phyloP scores from a whole-genome alignment of 2,113 vertebrate genomes.

The Tupaia chinensis region DNA sequence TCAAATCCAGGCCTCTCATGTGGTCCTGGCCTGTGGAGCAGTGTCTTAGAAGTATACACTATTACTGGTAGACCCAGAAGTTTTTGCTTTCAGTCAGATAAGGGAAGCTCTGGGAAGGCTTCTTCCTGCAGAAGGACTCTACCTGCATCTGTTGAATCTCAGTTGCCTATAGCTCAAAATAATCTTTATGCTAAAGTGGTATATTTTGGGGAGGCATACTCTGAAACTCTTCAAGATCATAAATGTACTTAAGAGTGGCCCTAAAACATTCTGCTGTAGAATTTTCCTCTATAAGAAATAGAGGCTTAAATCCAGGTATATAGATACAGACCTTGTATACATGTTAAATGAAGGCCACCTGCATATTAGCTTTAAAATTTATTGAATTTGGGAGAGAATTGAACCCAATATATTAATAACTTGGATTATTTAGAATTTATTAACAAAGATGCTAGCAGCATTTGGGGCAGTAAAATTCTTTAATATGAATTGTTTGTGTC shows the following conservation, averaged over 20 bases:
- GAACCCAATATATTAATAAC: background rate
- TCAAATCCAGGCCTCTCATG: too few relatives aligned
- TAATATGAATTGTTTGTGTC: conserved; percentile 8
- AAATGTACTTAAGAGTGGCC: background rate
- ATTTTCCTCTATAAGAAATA: background rate
- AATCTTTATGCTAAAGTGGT: background rate
- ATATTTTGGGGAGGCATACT: background rate
- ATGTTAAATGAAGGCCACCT: background rate
- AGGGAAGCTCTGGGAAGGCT: background rate
- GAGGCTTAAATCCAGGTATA: background rate
- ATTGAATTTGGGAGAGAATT: background rate
- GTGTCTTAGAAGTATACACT: too few relatives aligned
- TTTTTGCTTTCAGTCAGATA: background rate
- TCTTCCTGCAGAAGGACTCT: background rate
- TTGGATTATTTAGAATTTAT: conserved; percentile 12
- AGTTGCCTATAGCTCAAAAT: background rate
- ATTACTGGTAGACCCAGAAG: background rate
- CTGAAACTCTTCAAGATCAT: background rate
- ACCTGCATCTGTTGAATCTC: background rate
- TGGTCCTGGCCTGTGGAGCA: too few relatives aligned
- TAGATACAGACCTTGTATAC: background rate
- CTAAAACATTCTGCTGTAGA: background rate
- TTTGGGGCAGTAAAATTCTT: background rate
- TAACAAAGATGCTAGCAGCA: background rate
- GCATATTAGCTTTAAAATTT: background rate